These are phyloP conservation scores for Odontamblyopus rebecca DNA, from an alignment of 2,797 vertebrate species.

Conservation along the genomic window DNA sequence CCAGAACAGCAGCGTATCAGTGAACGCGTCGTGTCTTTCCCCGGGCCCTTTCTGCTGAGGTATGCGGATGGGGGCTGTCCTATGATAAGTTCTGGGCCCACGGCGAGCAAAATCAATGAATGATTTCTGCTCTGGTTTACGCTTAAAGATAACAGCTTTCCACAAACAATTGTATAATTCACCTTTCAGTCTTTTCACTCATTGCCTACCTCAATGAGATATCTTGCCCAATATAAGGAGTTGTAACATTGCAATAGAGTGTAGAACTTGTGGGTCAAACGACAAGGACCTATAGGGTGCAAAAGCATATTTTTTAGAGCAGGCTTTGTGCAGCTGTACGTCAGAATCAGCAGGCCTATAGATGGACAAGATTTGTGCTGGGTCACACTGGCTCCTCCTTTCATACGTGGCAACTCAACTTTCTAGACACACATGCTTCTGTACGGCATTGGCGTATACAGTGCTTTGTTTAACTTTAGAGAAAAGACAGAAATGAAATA, in stretches of 20 bases:
- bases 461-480: background rate
- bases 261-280: too few species aligned
- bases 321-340: background rate
- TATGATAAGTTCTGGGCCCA: constrained; percentile 13
- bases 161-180: background rate
- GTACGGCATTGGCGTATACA: background rate
- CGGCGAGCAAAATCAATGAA: constrained; percentile 16
- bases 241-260: background rate
- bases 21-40: constrained; percentile 74
- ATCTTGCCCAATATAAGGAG: background rate
- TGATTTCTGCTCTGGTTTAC: background rate
- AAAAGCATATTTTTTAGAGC: background rate
- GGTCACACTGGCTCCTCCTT: constrained; percentile 58
- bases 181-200: background rate
- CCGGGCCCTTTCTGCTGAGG: constrained; percentile 45
- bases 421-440: constrained; percentile 11
- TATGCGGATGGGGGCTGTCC: constrained; percentile 74
- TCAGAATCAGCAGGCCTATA: background rate
- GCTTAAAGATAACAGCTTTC: background rate
- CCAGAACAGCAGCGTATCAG: constrained; percentile 70
- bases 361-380: background rate
- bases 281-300: background rate
- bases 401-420: constrained; percentile 71
- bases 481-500: background rate
- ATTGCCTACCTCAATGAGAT: background rate